These are phyloP conservation scores for Prorops nasuta DNA, from an alignment of 1,140 invertebrate genomes.

Conservation along the genomic window DNA sequence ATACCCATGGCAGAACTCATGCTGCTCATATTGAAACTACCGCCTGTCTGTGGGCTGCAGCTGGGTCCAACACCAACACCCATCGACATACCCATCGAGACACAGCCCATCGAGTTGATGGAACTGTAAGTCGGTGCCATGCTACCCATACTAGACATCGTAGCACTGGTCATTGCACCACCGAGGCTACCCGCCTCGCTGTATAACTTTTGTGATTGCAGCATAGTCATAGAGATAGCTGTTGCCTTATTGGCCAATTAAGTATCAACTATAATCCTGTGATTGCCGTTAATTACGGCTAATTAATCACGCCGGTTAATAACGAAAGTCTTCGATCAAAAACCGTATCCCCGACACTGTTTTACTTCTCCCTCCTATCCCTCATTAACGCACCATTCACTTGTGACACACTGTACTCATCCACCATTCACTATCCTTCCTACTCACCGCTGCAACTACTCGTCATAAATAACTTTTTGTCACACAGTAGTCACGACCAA, in stretches of 20 bases:
- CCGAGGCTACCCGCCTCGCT: slow-evolving; percentile 51
- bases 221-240: slow-evolving; percentile 52
- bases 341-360: no score
- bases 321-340: no score
- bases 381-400: no score
- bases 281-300: no score
- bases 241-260: slow-evolving; percentile 20
- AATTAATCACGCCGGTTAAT: no score
- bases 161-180: slow-evolving; percentile 51
- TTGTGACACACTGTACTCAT: no score
- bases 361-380: no score
- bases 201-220: slow-evolving; percentile 60
- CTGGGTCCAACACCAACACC: slow-evolving; percentile 65
- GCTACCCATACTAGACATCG: slow-evolving; percentile 61
- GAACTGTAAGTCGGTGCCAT: slow-evolving; percentile 70
- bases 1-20: slow-evolving; percentile 75
- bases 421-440: no score
- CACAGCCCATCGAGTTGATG: slow-evolving; percentile 77
- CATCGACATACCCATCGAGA: slow-evolving; percentile 65
- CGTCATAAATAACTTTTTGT: no score
- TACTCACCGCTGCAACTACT: no score
- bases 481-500: no score
- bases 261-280: no score
- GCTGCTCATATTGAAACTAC: slow-evolving; percentile 64
- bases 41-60: slow-evolving; percentile 65